phyloP scores from a whole-genome alignment of 1,140 invertebrate species.

The Zaprionus lachaisei region DNA sequence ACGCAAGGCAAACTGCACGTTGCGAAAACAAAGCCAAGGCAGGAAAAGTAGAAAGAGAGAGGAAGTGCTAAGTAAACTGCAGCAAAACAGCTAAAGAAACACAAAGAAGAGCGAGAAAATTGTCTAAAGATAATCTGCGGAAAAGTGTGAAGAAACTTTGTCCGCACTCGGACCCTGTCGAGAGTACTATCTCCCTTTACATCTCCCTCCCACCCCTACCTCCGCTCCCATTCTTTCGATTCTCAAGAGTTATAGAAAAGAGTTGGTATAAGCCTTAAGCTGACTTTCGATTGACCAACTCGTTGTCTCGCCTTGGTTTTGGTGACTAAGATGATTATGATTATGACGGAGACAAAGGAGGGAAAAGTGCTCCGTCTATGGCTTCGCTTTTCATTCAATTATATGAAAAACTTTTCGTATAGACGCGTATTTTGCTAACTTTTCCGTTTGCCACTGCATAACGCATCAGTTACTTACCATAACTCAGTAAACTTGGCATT shows the following conservation, averaged over 20 bases:
- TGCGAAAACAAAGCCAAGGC: slow-evolving; percentile 34
- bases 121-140: slow-evolving; percentile 41
- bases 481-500: background rate
- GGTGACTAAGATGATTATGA: slow-evolving; percentile 10
- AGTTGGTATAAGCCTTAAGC: slow-evolving; percentile 46
- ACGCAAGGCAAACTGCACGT: background rate
- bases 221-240: background rate
- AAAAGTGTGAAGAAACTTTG: slow-evolving; percentile 47
- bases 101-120: slow-evolving; percentile 9
- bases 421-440: slow-evolving; percentile 9
- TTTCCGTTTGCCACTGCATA: slow-evolving; percentile 7
- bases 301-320: slow-evolving; percentile 9
- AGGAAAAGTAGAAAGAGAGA: slow-evolving; percentile 1
- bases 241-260: slow-evolving; percentile 4
- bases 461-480: slow-evolving; percentile 10
- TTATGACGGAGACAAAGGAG: slow-evolving; percentile 13
- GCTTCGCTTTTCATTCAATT: slow-evolving; percentile 31
- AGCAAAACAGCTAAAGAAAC: slow-evolving; percentile 6
- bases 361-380: background rate
- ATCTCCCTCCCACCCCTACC: background rate
- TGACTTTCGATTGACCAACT: slow-evolving; percentile 55
- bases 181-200: background rate
- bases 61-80: slow-evolving; percentile 2
- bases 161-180: background rate
- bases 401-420: slow-evolving; percentile 20